Evolutionary conservation across 2,888 invertebrate species (phyloP).

Genomic region (Argynnis bischoffii): DNA sequence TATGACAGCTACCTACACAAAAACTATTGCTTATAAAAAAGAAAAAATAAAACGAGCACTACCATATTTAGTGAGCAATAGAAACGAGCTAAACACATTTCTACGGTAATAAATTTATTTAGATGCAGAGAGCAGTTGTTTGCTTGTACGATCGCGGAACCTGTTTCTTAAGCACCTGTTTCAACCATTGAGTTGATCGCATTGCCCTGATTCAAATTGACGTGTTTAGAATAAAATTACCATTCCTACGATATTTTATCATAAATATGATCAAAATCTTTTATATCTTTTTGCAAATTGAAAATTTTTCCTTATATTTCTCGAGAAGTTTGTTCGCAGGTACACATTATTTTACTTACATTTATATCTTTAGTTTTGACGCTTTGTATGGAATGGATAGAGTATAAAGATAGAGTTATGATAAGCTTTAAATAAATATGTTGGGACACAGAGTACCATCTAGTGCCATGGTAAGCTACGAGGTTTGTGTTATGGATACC

Average conservation of each 20-base stretch:
- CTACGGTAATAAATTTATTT: conserved; percentile 36
- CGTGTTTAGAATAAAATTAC: conserved; percentile 26
- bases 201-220: conserved; percentile 43
- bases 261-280: neutral
- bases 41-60: neutral
- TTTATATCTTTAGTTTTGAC: too few relatives aligned
- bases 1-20: conserved; percentile 1
- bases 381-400: too few relatives aligned
- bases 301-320: too few relatives aligned
- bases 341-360: too few relatives aligned
- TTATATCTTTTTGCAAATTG: neutral
- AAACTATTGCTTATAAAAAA: conserved; percentile 12
- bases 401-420: too few relatives aligned
- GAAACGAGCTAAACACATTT: conserved; percentile 26
- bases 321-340: too few relatives aligned
- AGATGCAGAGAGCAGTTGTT: conserved; percentile 34
- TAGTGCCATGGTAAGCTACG: too few relatives aligned
- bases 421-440: too few relatives aligned
- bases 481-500: too few relatives aligned
- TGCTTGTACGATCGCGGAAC: conserved; percentile 39
- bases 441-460: too few relatives aligned
- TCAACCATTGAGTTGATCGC: conserved; percentile 37
- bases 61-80: conserved; percentile 15
- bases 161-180: conserved; percentile 46
- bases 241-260: conserved; percentile 7